Base-by-base conservation (phyloP, 2,888 invertebrate genomes). In the Drosophila nr. perissopoda region DNA sequence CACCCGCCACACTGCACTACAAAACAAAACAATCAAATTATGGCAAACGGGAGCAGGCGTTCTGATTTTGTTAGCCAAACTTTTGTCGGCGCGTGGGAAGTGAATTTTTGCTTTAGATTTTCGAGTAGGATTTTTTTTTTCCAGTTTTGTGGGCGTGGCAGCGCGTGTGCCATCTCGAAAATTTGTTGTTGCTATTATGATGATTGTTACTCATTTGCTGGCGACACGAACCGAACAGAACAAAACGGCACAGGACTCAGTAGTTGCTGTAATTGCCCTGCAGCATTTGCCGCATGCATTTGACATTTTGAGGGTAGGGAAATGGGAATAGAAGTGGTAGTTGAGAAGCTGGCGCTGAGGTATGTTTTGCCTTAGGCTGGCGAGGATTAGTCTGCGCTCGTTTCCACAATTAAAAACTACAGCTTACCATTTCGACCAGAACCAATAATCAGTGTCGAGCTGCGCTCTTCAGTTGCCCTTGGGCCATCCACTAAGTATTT, bases 21-120 rank as follows among this genome's bases (percentile, higher is more conserved):
- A 27, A 67, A 76, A 69, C 74, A 83, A 70, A 85, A 79, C 91
- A 90, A 90, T 90, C 89, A 84, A 89, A 86, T 90, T 90, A 91
- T 76, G 75, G 78, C 78, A 57, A 75, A 64, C 40, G 36, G 46
- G 11, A n/a, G 46, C 53, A 52, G 74, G 49, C 63, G 69, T 59
- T 75, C 8, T 75, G 75, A 75, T 65, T 70, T 61, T 58, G 34
- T 75, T 62, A 33, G 59, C 69, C 36, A 31, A 56, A 57, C 27
- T 62, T 48, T 48, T 57, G 51, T 25, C 65, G 42, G 46, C 13
- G 52, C 69, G 69, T 70, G 69, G 70, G 69, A 69, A 69, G 52
- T 31, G 25, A 36, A 59, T 59, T 48, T 36, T 48, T 48, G 5
- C 34, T 36, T 29, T 63, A 13, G 25, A 63, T 52, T 52, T 36